Evolutionary conservation across 2,888 invertebrate genomes (phyloP), one percentile per base, ranked within the genome.

Genomic region (Zeuzera pyrina): DNA sequence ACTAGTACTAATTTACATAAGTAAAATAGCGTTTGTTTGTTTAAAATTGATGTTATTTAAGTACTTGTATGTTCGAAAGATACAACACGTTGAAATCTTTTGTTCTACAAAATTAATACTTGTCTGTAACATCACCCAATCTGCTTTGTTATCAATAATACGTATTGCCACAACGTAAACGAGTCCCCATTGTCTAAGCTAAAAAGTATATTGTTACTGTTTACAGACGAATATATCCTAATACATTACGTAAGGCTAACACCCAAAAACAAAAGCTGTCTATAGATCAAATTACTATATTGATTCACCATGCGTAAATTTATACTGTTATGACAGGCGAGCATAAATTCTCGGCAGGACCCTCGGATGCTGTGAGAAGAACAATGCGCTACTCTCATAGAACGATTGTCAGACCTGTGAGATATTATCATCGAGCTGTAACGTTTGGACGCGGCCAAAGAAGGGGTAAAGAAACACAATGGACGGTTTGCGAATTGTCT

Each of bases 261-360:
- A 72, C 81, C 69, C 65, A 72, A 67, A 79, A 71, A 83, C 79
- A 81, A 83, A 70, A 57, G 65, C 42, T 45, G 50, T 50, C 63
- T 64, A 71, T 70, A 73, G 72, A 76, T 73, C 68, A 69, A 73
- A 79, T 77, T 68, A 65, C 66, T 74, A 59, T 79, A 79, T 79
- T 71, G 77, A 76, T 73, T 74, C 78, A 81, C 78, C 77, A 79
- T 70, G 79, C 79, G 77, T 81, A 70, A 79, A 76, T 71, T 73
- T 68, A 74, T 79, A 74, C 57, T 83, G 77, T 83, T 83, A 74
- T 81, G 83, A 83, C 83, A 81, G 74, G 74, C 70, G 63, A 67
- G 76, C 72, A 76, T 78, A 79, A 79, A 79, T 78, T 79, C 68
- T 55, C 70, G 46, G 64, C 68, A 63, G 71, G 71, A 71, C 71